Base-by-base conservation (phyloP, 2,797 vertebrate genomes). In the Gorsachius magnificus region DNA sequence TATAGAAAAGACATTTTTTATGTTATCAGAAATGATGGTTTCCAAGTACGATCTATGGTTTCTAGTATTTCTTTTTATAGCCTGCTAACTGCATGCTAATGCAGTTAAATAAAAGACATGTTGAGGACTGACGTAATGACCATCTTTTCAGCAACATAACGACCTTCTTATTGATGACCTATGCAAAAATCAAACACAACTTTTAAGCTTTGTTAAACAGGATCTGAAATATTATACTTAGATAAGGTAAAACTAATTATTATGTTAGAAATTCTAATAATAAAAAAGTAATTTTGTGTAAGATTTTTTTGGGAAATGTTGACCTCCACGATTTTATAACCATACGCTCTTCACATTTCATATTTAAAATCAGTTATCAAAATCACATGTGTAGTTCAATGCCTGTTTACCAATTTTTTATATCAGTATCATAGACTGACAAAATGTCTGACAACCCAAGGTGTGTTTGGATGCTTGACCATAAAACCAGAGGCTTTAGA, bases 21-120 rank as follows among this genome's bases (percentile, higher is more conserved):
- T 80, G 75, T 65, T 56, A 78, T 33, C 36, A 88, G n/a, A 74
- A 95, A 54, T 25, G 19, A 56, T 72, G 31, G 38, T 90, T 94
- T 94, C 66, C 71, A 82, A 71, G 31, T 92, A 84, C 50, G 58
- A 87, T 85, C 18, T 89, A 51, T 48, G 89, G 26, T 43, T 65
- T 86, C 61, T 58, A 94, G 45, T 76, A 93, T 86, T 85, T 95
- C 28, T 81, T 95, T 63, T 89, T 95, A 38, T 57, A 45, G 38
- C 72, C 61, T 89, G 51, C 76, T 84, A 60, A 22, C 70, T 93
- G 88, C 75, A 84, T 93, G 51, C 61, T 92, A 95, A 85, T 69
- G n/a, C 51, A 51, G 56, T 76, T 72, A 76, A 89, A 90, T 41
- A 60, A 87, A 61, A 11, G 36, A 29, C 3, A 5, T 58, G 25